These are phyloP conservation scores for Amphiprion percula DNA, from an alignment of 2,113 vertebrate genomes.

Conservation along the genomic window DNA sequence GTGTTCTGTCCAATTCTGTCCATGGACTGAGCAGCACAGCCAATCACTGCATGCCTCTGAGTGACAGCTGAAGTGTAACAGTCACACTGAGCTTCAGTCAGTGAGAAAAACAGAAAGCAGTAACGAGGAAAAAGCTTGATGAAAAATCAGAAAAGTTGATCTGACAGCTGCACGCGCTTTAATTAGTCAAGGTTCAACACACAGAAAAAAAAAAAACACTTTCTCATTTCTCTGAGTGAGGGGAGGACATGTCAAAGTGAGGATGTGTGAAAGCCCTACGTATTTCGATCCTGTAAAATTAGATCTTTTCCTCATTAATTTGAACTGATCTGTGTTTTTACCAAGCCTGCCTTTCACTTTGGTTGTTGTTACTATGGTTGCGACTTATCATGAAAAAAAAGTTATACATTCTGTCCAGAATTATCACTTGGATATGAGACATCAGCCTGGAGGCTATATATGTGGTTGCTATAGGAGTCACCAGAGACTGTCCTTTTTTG, in stretches of 20 bases:
- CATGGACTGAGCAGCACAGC: neutral
- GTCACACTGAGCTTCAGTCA: neutral
- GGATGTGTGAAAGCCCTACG: neutral
- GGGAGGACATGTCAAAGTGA: constrained; percentile 14
- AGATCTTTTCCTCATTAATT: neutral
- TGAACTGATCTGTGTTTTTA: constrained; percentile 1
- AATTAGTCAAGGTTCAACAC: constrained; percentile 51
- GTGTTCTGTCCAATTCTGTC: neutral
- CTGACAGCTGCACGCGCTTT: constrained; percentile 37
- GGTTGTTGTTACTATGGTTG: neutral
- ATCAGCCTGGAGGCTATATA: too few relatives aligned
- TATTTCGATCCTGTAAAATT: neutral
- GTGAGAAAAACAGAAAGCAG: neutral
- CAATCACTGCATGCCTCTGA: neutral
- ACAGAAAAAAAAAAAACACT: constrained; percentile 12
- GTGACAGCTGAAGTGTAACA: neutral
- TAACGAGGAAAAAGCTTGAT: constrained; percentile 10
- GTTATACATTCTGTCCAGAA: too few relatives aligned
- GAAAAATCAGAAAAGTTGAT: constrained; percentile 18
- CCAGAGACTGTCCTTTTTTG: too few relatives aligned
- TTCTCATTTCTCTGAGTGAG: neutral
- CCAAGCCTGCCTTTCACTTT: neutral
- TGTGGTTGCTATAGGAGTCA: too few relatives aligned
- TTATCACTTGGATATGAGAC: too few relatives aligned
- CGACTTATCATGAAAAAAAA: too few relatives aligned